A percentile compares a stretch with the other conserved stretches of the same genome.
Conservation (phyloP, 2,113 vertebrate species). For the Empidonax traillii region DNA sequence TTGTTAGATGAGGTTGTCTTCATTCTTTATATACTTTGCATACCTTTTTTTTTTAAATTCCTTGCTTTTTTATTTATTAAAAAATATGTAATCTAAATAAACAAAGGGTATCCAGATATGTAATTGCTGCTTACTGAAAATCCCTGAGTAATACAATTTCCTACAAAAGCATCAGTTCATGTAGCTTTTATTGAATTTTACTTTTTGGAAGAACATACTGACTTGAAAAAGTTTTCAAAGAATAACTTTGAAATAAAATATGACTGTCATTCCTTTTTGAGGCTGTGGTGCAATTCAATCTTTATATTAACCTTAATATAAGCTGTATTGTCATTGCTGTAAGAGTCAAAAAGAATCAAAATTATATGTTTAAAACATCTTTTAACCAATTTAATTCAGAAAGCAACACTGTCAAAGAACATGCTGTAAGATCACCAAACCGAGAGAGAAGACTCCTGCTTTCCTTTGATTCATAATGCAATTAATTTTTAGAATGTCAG, state of each 20-base stretch:
- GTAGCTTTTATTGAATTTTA: neutral
- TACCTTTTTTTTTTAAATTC: neutral
- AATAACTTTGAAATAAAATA: neutral
- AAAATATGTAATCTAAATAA: neutral
- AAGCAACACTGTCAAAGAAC: neutral
- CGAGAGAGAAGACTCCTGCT: neutral
- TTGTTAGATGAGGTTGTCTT: neutral
- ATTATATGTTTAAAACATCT: neutral
- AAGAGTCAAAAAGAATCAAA: neutral
- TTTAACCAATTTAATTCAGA: neutral
- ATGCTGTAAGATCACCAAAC: neutral
- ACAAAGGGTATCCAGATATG: neutral
- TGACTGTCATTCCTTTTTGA: neutral
- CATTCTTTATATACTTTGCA: neutral
- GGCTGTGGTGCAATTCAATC: neutral
- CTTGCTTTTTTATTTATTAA: neutral
- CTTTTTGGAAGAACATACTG: neutral
- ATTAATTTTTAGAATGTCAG: constrained; percentile 12
- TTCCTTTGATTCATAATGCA: neutral
- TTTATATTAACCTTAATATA: neutral
- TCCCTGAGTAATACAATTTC: neutral
- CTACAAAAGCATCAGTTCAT: neutral
- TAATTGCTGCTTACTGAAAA: neutral
- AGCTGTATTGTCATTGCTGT: neutral
- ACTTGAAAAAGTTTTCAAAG: neutral